Base-by-base conservation (phyloP, 1,140 invertebrate species). In the Acromyrmex heyeri region DNA sequence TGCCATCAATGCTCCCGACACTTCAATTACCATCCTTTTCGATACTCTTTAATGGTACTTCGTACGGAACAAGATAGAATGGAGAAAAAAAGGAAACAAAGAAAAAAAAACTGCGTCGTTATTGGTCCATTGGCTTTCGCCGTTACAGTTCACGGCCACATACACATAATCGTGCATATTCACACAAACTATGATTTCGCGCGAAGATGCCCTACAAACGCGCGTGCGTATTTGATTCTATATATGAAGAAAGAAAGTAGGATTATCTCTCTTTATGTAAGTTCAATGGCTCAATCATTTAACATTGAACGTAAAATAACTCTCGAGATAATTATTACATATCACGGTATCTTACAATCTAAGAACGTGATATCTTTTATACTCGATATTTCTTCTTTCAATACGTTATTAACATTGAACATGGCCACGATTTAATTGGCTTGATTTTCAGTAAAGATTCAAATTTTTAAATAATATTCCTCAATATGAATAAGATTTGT, bases 61-160 rank as follows among this genome's bases (percentile, higher is more conserved):
- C 34, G 53, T 44, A 14, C 38, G 62, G 21, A 21, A 12, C 53
- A 16, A 14, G 3, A 38, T 30, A 21, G 16, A n/a, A 78, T 16
- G 27, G 44, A 67, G 38, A 34, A 48, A 77, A 18, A 53, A 55
- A 44, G 59, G 69, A 67, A 48, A 65, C 34, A 69, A 79, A 72
- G 69, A 50, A 34, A 50, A 82, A 82, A 38, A 88, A 92, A 87
- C 92, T 91, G 91, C 89, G 86, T 64, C 78, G 62, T 82, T 21
- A 89, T 61, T 87, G 89, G 90, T 85, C 89, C 86, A 82, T 65
- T 89, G 90, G 90, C 90, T 93, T 93, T 92, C 92, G 91, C 91
- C 92, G 82, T 88, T 88, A 30, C 86, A 86, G 24, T 86, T 81
- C 70, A 70, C 59, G 50, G 59, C 64, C 57, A 70, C 57, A 69